phyloP scores from a whole-genome alignment of 2,113 vertebrate genomes.

The Lethenteron reissneri region DNA sequence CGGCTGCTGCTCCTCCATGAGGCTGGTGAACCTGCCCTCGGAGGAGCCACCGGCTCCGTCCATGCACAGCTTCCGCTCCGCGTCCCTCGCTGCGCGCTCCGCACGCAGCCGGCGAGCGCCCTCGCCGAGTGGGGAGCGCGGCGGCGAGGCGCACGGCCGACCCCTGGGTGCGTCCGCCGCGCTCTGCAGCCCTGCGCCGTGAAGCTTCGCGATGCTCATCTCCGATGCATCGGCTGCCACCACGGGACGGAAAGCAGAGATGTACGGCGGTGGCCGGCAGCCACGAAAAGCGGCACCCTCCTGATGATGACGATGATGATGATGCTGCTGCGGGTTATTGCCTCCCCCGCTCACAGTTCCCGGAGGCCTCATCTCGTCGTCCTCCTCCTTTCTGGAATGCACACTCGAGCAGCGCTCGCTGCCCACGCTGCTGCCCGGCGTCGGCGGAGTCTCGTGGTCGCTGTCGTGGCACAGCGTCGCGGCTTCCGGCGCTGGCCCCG shows the following conservation, averaged over 20 bases:
- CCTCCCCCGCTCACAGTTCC: slow-evolving; percentile 20
- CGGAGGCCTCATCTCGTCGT: slow-evolving; percentile 9
- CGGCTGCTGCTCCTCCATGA: too few relatives aligned
- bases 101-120: slow-evolving; percentile 8
- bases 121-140: slow-evolving; percentile 15
- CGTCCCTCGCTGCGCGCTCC: neutral
- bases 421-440: slow-evolving; percentile 14
- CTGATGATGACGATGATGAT: slow-evolving; percentile 20
- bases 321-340: slow-evolving; percentile 14
- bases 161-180: slow-evolving; percentile 4
- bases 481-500: neutral
- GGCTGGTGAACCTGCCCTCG: too few relatives aligned
- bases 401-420: slow-evolving; percentile 15
- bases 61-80: too few relatives aligned
- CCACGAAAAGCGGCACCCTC: slow-evolving; percentile 10
- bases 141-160: slow-evolving; percentile 11
- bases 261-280: slow-evolving; percentile 27
- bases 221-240: slow-evolving; percentile 42
- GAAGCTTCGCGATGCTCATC: slow-evolving; percentile 58
- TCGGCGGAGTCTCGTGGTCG: slow-evolving; percentile 11
- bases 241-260: slow-evolving; percentile 68
- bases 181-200: slow-evolving; percentile 18
- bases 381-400: neutral
- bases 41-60: too few relatives aligned
- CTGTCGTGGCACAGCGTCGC: slow-evolving; percentile 11